Conservation (phyloP, 2,888 invertebrate genomes). For the Nephrotoma guestfalica region DNA sequence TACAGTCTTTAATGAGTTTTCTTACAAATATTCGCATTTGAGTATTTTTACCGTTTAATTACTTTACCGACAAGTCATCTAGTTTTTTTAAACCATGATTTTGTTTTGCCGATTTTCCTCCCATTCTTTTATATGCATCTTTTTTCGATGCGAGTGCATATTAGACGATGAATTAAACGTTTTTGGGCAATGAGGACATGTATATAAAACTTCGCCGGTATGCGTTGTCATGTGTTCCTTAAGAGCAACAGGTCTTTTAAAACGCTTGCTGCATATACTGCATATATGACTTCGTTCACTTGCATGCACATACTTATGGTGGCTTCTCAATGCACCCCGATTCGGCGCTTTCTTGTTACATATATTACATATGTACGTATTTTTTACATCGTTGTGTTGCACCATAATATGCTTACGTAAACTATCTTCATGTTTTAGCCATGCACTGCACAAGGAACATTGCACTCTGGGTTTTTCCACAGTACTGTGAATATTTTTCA, state of each 20-base stretch:
- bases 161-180: conserved; percentile 32
- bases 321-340: conserved; percentile 23
- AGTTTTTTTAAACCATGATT: no score
- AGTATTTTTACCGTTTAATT: no score
- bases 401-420: conserved; percentile 27
- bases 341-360: conserved; percentile 20
- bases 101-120: conserved; percentile 14
- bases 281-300: conserved; percentile 24
- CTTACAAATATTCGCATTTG: no score
- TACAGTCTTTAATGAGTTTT: no score
- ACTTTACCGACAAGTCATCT: no score
- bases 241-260: conserved; percentile 18
- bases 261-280: conserved; percentile 26
- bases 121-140: conserved; percentile 27
- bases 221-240: conserved; percentile 31
- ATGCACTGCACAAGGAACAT: conserved; percentile 27
- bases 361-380: conserved; percentile 22
- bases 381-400: conserved; percentile 22
- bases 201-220: conserved; percentile 29
- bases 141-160: conserved; percentile 30
- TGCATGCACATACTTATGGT: conserved; percentile 26
- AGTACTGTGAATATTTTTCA: conserved; percentile 21
- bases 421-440: conserved; percentile 27
- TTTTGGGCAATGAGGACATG: conserved; percentile 28
- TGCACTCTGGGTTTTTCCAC: conserved; percentile 24